phyloP scores from a whole-genome alignment of 2,113 vertebrate species.

The Leptobrachium leishanense region DNA sequence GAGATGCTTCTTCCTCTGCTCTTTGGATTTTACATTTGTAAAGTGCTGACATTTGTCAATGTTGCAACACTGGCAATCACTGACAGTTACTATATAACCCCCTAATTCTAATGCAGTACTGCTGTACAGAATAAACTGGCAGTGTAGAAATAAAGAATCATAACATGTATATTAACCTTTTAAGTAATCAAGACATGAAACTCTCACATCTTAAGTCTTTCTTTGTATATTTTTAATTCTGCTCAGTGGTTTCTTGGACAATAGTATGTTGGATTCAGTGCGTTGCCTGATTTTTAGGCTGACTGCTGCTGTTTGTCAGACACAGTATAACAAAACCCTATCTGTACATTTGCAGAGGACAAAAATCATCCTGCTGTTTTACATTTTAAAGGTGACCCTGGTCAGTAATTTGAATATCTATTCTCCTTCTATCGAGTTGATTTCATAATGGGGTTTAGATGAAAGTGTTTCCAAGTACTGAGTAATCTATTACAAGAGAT shows the following conservation, averaged over 20 bases:
- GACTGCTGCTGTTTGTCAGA: not conserved
- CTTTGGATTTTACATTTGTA: too few relatives aligned
- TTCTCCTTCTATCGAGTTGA: not conserved
- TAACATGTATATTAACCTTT: too few relatives aligned
- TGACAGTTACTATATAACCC: too few relatives aligned
- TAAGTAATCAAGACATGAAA: too few relatives aligned
- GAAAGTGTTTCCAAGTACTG: not conserved
- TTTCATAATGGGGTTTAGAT: conserved; percentile 8
- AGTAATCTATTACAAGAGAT: not conserved
- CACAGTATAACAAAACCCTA: not conserved
- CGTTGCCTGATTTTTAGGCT: not conserved
- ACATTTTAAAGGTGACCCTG: conserved; percentile 11
- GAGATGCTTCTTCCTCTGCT: too few relatives aligned
- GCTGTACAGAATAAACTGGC: too few relatives aligned
- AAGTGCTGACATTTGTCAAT: too few relatives aligned
- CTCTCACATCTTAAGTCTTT: not conserved
- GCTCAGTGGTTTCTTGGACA: not conserved
- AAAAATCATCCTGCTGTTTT: not conserved
- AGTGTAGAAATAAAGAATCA: too few relatives aligned
- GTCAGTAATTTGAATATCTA: conserved; percentile 13
- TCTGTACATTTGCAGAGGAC: too few relatives aligned
- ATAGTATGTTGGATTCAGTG: not conserved
- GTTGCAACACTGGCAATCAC: too few relatives aligned
- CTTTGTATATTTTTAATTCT: not conserved
- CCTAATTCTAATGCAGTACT: too few relatives aligned